phyloP scores from a whole-genome alignment of 1,140 invertebrate species.

The Calephelis virginiensis region DNA sequence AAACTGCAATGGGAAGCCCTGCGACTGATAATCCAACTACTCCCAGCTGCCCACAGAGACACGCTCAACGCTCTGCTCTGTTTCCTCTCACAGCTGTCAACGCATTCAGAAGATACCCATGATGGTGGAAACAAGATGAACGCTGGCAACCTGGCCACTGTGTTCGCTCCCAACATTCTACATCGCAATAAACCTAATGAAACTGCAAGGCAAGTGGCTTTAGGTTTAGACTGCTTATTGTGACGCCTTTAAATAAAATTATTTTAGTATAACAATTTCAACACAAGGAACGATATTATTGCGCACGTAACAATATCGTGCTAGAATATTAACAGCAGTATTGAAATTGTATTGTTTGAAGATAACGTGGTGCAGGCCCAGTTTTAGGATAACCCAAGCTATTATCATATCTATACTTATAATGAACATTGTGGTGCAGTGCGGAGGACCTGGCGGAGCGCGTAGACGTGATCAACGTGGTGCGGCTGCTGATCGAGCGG shows the following conservation, averaged over 20 bases:
- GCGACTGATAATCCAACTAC: slow-evolving; percentile 89
- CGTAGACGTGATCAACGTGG: slow-evolving; percentile 93
- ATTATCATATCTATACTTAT: too few relatives aligned
- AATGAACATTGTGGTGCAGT: slow-evolving; percentile 45
- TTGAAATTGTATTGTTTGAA: too few relatives aligned
- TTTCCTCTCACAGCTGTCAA: slow-evolving; percentile 89
- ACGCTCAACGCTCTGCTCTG: slow-evolving; percentile 89
- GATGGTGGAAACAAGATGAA: slow-evolving; percentile 95
- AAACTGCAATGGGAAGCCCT: slow-evolving; percentile 89
- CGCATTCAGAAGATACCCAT: slow-evolving; percentile 84
- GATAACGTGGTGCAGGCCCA: too few relatives aligned
- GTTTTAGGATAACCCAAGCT: too few relatives aligned
- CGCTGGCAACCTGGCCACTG: slow-evolving; percentile 92
- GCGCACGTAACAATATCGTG: too few relatives aligned
- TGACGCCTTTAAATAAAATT: neutral
- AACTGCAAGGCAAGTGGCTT: slow-evolving; percentile 76
- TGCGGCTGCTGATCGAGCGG: slow-evolving; percentile 90
- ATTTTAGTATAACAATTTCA: neutral
- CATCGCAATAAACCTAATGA: slow-evolving; percentile 85
- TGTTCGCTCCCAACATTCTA: slow-evolving; percentile 96
- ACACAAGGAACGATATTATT: too few relatives aligned
- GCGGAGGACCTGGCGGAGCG: slow-evolving; percentile 88
- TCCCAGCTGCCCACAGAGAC: slow-evolving; percentile 92
- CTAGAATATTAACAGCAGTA: too few relatives aligned
- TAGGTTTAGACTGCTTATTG: too few relatives aligned